Conservation (phyloP, 2,113 vertebrate genomes). For the Colaptes auratus region DNA sequence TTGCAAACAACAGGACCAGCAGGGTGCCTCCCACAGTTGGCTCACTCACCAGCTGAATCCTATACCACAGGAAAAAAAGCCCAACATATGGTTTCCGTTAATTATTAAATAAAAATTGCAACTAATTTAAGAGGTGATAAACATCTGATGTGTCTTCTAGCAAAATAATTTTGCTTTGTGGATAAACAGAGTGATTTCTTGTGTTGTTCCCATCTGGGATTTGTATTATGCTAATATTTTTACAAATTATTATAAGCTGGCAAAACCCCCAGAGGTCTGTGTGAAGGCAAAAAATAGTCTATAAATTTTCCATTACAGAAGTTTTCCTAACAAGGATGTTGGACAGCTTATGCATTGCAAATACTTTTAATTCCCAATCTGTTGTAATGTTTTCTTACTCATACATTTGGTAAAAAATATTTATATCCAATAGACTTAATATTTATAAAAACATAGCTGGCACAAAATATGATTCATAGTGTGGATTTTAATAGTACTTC, state of each 20-base stretch:
- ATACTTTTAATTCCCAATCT: neutral
- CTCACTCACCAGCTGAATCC: neutral
- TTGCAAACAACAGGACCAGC: neutral
- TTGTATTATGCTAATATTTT: neutral
- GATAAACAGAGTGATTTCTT: neutral
- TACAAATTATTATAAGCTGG: neutral
- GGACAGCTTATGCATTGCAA: neutral
- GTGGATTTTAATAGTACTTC: neutral
- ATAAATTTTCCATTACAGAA: neutral
- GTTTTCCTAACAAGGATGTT: neutral
- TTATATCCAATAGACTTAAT: neutral
- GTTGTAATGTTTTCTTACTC: neutral
- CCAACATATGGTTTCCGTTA: neutral
- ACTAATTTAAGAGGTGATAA: neutral
- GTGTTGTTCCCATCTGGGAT: neutral
- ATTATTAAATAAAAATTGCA: neutral
- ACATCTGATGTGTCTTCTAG: neutral
- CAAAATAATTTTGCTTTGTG: neutral
- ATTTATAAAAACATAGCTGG: neutral
- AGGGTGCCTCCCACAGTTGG: neutral
- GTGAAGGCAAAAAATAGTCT: neutral
- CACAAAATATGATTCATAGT: neutral
- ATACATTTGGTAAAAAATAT: neutral
- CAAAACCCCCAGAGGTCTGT: neutral
- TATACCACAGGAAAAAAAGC: neutral